Base-by-base conservation (phyloP, 2,888 invertebrate species). In the Choreutis nemorana region DNA sequence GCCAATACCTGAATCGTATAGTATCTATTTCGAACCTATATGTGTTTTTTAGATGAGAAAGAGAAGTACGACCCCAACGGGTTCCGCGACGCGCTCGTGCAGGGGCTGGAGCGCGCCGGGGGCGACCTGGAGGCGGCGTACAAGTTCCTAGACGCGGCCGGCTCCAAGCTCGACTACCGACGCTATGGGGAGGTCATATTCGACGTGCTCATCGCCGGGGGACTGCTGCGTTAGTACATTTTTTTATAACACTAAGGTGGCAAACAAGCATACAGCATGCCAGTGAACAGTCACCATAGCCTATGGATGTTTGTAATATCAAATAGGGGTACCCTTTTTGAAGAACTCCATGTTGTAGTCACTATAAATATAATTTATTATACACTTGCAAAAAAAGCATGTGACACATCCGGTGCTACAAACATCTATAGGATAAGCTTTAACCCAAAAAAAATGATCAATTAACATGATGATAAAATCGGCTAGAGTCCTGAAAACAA, bases 51-150 rank as follows among this genome's bases (percentile, higher is more conserved):
- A 95, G 97, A 97, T 97, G 97, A 97, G 90, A 97, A 94, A 90
- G 97, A 97, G 89, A 97, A 97, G 84, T 96, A 95, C 87, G 97
- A 97, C 86, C 96, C 97, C 77, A 87, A 89, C 81, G 96, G 95
- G 80, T 97, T 97, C 85, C 90, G 97, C 83, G 97, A 97, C 87
- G 92, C 93, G 67, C 88, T 97, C 82, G 88, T 97, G 75, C 87
- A 88, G 78, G 97, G 96, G 61, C 87, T 97, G 72, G 91, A 94
- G 83, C 94, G 94, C 84, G 90, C 94, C 77, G 90, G 90, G 72
- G 89, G 89, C 65, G 96, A 97, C 86, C 84, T 97, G 83, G 97
- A 97, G 59, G 90, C 94, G 66, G 92, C 97, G 53, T 94, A 90
- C 72, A 96, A 96, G 81, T 97, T 86, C 83, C 84, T 97, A 82